A percentile compares a stretch with the other conserved stretches of the same genome.
Evolutionary conservation across 2,888 invertebrate species (phyloP).

Genomic region (Meloe dianella): DNA sequence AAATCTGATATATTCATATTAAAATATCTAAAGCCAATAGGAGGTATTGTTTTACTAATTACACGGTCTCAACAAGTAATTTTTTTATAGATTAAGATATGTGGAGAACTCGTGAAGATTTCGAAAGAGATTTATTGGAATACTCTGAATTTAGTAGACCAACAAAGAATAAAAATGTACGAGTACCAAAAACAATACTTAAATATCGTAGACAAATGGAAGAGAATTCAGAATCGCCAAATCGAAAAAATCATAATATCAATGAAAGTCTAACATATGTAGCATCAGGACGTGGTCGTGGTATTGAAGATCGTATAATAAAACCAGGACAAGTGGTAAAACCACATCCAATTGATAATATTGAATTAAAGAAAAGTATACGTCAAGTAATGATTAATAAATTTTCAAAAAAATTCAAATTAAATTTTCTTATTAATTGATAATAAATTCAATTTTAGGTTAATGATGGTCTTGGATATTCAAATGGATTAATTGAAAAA

Average conservation of each 20-base stretch:
- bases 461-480: not conserved
- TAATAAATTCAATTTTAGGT: no score
- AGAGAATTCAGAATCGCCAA: not conserved
- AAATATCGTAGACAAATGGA: not conserved
- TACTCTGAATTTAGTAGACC: not conserved
- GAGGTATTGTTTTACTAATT: no score
- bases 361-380: constrained; percentile 2
- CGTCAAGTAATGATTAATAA: not conserved
- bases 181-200: not conserved
- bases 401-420: no score
- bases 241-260: not conserved
- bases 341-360: not conserved
- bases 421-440: not conserved
- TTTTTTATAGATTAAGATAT: no score
- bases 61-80: no score
- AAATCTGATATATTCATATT: no score
- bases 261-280: not conserved
- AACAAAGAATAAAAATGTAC: not conserved
- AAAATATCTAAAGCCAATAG: no score
- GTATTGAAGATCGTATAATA: not conserved
- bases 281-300: not conserved
- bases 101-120: not conserved
- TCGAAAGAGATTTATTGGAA: not conserved
- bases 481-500: not conserved
- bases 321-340: not conserved